These are phyloP conservation scores for Clarias fuscus DNA, from an alignment of 2,797 vertebrate species.

Conservation along the genomic window DNA sequence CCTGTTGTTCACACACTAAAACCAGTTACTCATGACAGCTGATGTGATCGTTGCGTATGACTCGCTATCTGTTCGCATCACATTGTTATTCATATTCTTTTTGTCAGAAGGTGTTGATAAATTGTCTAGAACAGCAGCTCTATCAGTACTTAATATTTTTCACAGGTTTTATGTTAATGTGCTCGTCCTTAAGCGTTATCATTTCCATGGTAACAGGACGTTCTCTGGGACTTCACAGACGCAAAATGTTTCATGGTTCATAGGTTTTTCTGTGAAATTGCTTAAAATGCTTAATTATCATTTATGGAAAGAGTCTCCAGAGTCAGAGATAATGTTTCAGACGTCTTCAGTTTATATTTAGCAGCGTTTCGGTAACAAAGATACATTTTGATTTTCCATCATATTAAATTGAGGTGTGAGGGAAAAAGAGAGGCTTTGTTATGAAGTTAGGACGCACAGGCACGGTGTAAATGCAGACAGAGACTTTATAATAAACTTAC, in stretches of 20 bases:
- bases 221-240: not conserved
- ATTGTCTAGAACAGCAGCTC: not conserved
- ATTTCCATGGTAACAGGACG: not conserved
- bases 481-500: not conserved
- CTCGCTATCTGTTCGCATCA: not conserved
- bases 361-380: too few species aligned
- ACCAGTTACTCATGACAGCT: not conserved
- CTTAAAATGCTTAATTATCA: too few species aligned
- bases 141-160: not conserved
- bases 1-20: too few species aligned
- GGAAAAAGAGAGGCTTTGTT: not conserved
- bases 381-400: not conserved
- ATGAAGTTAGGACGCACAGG: too few species aligned
- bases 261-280: too few species aligned
- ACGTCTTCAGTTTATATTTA: not conserved
- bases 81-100: not conserved
- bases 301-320: not conserved
- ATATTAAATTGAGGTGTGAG: not conserved
- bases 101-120: not conserved
- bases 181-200: not conserved
- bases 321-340: too few species aligned
- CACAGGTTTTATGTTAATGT: not conserved
- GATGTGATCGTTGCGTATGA: not conserved
- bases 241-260: not conserved
- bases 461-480: too few species aligned